Evolutionary conservation across 2,888 invertebrate genomes (phyloP), one percentile per base, ranked within the genome.

Genomic region (Esperia sulphurella): DNA sequence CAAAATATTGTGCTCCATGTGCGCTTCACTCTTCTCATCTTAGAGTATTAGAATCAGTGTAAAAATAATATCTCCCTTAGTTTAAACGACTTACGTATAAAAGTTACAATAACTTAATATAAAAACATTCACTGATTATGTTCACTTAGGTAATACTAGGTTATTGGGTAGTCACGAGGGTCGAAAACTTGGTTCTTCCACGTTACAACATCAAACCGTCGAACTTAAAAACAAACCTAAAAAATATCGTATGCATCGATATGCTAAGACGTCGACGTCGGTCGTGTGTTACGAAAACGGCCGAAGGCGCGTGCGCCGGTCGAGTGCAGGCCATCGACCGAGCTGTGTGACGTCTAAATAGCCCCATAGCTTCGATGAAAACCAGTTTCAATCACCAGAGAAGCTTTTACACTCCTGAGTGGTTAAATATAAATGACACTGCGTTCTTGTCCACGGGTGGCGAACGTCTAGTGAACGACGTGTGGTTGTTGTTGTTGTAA

Each of bases 401-500:
- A 21, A 5, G 29, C 31, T 31, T 37, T 28, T 94, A 94, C 58
- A 94, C 94, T 41, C 94, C 94, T n/a, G 93, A 94, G 76, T 94
- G 93, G 71, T 94, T 94, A 82, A 92, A 93, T 51, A 93, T 93
- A 63, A 90, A 90, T 8, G 90, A 90, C 10, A 90, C 90, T 3
- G 86, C 87, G 51, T 87, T 85, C 63, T 89, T 88, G 53, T 90
- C 90, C 33, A 83, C 80, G 0, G 90, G 91, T 51, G 82, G 91
- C 44, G 90, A 91, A 52, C 91, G 69, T 41, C 91, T 82, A 78
- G 91, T 83, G 86, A 91, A 87, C 80, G 92, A 90, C 74, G 89
- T 81, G 84, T 86, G 89, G 78, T 91, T 91, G 71, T 94, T 94
- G 44, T 88, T 88, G 64, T 95, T 95, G 79, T 96, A 95, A 72